Base-by-base conservation (phyloP, 2,113 vertebrate species). In the Lycaon pictus region DNA sequence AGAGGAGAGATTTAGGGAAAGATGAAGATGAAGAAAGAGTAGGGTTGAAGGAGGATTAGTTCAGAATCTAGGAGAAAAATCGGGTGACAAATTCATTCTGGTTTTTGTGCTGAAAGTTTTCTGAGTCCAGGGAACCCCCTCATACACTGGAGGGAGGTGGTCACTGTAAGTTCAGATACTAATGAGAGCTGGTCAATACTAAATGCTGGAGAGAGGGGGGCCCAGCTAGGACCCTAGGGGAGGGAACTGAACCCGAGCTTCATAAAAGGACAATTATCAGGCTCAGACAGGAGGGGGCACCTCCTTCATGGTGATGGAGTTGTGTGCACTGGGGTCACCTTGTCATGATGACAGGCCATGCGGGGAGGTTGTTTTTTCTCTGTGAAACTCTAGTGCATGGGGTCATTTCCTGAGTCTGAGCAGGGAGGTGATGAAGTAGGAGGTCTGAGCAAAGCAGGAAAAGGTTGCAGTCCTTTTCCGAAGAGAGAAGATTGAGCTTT, bases 11-110 rank as follows among this genome's bases (percentile, higher is more conserved):
- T 19, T 48, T 62, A 17, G 20, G 11, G 37, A 43, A 65, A 37
- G 3, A 7, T 43, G 43, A 43, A 20, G 8, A 27, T 53, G 56
- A 69, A 65, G 63, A 56, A 22, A 76, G 2, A 56, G 19, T 16
- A 13, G 17, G 5, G 7, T 0, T 9, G 25, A n/a, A 5, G n/a
- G 63, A 60, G 3, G 62, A 71, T 56, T 56, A 0, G 0, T 55
- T 74, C 32, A 65, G 48, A 65, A 22, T 29, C 23, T 3, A 15
- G 43, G 48, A 23, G 2, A 19, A 37, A 69, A 55, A n/a, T 10
- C 17, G 6, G 22, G 69, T 51, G 29, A 51, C 32, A 56, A 32
- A 69, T 35, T 37, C 53, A 25, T 81, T 23, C 32, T 37, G 17
- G 27, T 23, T 56, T 86, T 56, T 27, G 4, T 25, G 63, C 9